Evolutionary conservation across 2,797 vertebrate genomes (phyloP).

Genomic region (Sebastes trivittatus): DNA sequence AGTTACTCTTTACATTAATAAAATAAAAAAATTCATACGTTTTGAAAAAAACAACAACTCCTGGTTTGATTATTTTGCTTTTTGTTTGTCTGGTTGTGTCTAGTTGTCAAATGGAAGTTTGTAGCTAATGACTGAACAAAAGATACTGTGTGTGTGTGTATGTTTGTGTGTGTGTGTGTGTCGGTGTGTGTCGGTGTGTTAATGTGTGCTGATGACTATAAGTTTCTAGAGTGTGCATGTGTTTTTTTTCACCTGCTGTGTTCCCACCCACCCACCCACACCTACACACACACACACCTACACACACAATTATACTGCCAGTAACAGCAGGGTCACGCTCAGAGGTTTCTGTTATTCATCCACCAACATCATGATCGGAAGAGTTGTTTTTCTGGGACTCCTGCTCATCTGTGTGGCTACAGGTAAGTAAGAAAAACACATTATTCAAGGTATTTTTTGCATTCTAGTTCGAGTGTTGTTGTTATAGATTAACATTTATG

Average conservation of each 20-base stretch:
- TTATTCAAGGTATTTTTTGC: not conserved
- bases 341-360: conserved; percentile 42
- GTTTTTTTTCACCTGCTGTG: conserved; percentile 49
- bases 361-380: conserved; percentile 61
- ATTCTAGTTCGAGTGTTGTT: not conserved
- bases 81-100: not conserved
- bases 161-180: not conserved
- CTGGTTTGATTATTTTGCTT: not conserved
- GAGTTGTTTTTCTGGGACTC: conserved; percentile 65
- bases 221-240: conserved; percentile 45
- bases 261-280: conserved; percentile 40
- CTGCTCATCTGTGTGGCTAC: conserved; percentile 66
- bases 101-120: conserved; percentile 8
- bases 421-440: conserved; percentile 53
- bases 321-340: conserved; percentile 2
- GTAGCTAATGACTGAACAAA: conserved; percentile 30
- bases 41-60: conserved; percentile 40
- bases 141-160: not conserved
- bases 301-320: not conserved
- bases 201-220: conserved; percentile 13
- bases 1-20: conserved; percentile 76
- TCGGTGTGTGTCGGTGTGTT: not conserved
- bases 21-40: conserved; percentile 69
- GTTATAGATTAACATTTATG: not conserved
- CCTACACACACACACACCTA: not conserved